Base-by-base conservation (phyloP, 2,888 invertebrate species). In the Antitype chi region DNA sequence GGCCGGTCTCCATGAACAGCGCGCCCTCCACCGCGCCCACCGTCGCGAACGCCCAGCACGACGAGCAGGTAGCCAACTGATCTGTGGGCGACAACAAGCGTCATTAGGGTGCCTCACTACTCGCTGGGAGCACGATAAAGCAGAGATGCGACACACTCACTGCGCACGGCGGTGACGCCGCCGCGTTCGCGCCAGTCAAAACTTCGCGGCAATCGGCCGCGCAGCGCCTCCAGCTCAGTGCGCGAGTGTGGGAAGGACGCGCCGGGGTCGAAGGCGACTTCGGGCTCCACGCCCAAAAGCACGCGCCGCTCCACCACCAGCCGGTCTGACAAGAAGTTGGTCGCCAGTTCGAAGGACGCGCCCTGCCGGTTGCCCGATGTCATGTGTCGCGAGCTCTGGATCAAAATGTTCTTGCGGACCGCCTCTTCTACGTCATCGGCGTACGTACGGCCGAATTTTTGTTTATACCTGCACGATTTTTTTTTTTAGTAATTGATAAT, bases 21-120 rank as follows among this genome's bases (percentile, higher is more conserved):
- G 96, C 96, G 78, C 96, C 95, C 87, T 96, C 96, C 85, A 96
- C 94, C 52, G 96, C 93, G 70, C 94, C 96, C 71, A 93, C 87
- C 83, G 95, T 95, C 38, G 96, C 94, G 89, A 95, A 94, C 77
- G 96, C 96, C 96, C 96, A 96, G 91, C 96, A 96, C 80, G 96
- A 94, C 52, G 84, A 62, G 87, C 96, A 96, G 13, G 2, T 47
- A 57, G 79, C 67, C 28, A 91, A 92, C 83, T 96, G 96, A 87
- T 89, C 96, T 96, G 91, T 28, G 84, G 81, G 55, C 32, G 32
- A 80, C 55, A 52, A 80, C 63, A 20, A 32, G 9, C 13, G n/a
- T 74, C 13, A 73, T 13, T 57, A 43, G 53, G 6, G 23, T 1
- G 32, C 3, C 20, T 32, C 20, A 7, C 11, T 17, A 4, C 64